phyloP scores from a whole-genome alignment of 2,888 invertebrate species.

The Cryptophagus acutangulus region DNA sequence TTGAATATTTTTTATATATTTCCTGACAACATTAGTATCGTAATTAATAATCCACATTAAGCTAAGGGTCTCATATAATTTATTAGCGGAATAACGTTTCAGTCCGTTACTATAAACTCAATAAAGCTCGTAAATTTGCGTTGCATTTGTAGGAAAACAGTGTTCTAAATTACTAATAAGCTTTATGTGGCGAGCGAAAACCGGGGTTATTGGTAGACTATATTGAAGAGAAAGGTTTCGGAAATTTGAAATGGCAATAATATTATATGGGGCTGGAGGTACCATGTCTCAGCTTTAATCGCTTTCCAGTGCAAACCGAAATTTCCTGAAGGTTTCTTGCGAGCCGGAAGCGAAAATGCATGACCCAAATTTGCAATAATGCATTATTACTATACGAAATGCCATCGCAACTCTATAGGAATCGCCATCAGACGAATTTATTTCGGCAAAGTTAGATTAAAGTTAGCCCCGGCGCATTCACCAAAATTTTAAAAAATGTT shows the following conservation, averaged over 20 bases:
- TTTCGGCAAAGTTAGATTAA: no score
- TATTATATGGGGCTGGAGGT: constrained; percentile 4
- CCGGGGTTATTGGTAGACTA: constrained; percentile 14
- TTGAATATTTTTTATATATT: no score
- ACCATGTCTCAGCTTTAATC: constrained; percentile 26
- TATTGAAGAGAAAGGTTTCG: constrained; percentile 3
- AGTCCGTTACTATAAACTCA: no score
- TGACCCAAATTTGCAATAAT: constrained; percentile 13
- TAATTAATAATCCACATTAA: no score
- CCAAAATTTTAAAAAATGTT: no score
- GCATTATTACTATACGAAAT: no score
- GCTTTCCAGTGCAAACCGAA: constrained; percentile 22
- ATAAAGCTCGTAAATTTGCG: constrained; percentile 6
- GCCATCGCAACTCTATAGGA: no score
- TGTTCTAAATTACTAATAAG: constrained; percentile 14
- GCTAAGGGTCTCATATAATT: constrained; percentile 14
- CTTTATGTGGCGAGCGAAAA: constrained; percentile 17
- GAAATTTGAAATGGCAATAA: constrained; percentile 19
- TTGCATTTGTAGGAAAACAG: constrained; percentile 6
- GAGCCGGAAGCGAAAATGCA: constrained; percentile 20
- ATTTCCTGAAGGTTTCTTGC: constrained; percentile 26
- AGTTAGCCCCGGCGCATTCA: no score
- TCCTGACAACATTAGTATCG: no score
- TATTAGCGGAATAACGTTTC: no score
- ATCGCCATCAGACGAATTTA: no score